phyloP scores from a whole-genome alignment of 2,113 vertebrate genomes.

The Fulmarus glacialis region DNA sequence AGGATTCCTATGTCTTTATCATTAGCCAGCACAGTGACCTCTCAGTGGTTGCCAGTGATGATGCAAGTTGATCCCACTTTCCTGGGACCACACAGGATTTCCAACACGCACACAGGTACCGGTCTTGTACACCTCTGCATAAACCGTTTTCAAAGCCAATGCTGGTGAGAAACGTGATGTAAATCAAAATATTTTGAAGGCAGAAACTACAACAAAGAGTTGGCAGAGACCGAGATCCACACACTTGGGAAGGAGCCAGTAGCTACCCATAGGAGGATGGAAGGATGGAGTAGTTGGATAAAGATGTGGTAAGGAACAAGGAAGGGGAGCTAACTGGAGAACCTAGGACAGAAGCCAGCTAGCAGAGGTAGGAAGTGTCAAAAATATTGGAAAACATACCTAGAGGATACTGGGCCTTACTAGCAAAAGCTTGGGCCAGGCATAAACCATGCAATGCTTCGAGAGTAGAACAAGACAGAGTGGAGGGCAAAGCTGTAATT shows the following conservation, averaged over 20 bases:
- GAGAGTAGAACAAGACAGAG: background rate
- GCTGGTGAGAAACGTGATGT: background rate
- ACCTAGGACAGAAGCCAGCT: background rate
- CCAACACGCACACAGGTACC: background rate
- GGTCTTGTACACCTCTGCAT: background rate
- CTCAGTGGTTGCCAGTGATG: background rate
- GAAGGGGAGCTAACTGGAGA: background rate
- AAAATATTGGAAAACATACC: background rate
- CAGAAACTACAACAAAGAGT: background rate
- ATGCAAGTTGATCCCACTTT: background rate
- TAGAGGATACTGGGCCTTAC: background rate
- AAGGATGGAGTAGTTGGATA: background rate
- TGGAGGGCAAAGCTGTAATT: background rate
- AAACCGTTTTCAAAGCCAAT: background rate
- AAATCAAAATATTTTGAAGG: background rate
- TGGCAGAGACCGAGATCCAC: background rate
- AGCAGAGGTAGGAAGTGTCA: background rate
- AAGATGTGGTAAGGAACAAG: background rate
- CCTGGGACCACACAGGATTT: background rate
- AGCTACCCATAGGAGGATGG: background rate
- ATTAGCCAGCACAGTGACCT: background rate
- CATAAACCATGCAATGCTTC: fast-evolving
- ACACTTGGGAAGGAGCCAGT: background rate
- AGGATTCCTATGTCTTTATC: background rate
- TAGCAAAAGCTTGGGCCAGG: background rate